These are phyloP conservation scores for Schizopygopsis malacanthus DNA, from an alignment of 2,797 vertebrate genomes.

Conservation along the genomic window DNA sequence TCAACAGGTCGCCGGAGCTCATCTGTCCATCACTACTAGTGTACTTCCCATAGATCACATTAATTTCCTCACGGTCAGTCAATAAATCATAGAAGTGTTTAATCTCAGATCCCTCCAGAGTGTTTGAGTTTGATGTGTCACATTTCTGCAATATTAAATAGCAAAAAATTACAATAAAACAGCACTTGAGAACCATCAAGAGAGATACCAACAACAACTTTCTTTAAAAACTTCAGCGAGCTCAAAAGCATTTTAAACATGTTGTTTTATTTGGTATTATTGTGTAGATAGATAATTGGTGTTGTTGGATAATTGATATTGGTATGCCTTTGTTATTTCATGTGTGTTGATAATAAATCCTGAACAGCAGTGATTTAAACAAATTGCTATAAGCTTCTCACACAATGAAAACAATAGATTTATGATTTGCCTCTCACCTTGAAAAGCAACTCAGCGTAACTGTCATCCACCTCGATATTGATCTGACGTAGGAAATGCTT, in stretches of 20 bases:
- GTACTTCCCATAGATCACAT: conserved; percentile 80
- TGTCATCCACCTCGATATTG: conserved; percentile 87
- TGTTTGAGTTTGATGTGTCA: conserved; percentile 87
- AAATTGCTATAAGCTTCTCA: neutral
- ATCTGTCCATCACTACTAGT: conserved; percentile 74
- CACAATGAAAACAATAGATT: neutral
- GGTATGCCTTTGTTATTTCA: no score
- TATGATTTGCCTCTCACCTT: conserved; percentile 70
- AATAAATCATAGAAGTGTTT: conserved; percentile 90
- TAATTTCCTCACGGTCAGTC: conserved; percentile 87
- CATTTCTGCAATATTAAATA: conserved; percentile 81
- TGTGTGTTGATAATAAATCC: neutral
- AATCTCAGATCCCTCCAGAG: conserved; percentile 91
- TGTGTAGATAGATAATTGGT: neutral
- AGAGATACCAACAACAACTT: neutral
- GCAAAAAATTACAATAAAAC: neutral
- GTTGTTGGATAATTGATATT: no score
- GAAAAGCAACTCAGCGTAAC: conserved; percentile 87
- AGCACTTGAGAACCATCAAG: neutral
- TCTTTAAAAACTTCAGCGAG: neutral
- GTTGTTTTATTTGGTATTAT: neutral
- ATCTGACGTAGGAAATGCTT: conserved; percentile 91
- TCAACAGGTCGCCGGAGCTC: conserved; percentile 79
- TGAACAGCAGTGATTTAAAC: neutral
- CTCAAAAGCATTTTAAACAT: neutral